Percentiles rank a stretch among this genome's conserved stretches.
phyloP scores from a whole-genome alignment of 2,113 vertebrate genomes.

The Brachypteracias leptosomus region DNA sequence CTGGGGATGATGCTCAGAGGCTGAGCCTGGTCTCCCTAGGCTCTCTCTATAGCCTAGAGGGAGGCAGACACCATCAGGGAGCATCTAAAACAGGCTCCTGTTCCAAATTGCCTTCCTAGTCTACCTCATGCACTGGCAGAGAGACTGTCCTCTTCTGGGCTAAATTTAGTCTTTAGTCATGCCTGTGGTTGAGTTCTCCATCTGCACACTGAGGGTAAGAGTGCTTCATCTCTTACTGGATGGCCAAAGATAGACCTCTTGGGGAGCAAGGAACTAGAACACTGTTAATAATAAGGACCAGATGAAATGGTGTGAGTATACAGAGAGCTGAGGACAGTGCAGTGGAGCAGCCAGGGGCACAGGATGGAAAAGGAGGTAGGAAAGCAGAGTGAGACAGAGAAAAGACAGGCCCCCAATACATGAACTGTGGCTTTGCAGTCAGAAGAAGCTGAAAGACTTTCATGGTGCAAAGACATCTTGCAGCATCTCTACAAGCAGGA shows the following conservation, averaged over 20 bases:
- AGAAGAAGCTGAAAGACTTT: background rate
- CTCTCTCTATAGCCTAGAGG: background rate
- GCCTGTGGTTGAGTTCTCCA: background rate
- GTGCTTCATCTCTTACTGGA: background rate
- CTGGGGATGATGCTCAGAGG: background rate
- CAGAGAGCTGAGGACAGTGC: background rate
- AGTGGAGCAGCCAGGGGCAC: background rate
- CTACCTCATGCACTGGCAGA: background rate
- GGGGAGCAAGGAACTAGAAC: background rate
- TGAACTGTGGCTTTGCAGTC: background rate
- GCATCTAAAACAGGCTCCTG: background rate
- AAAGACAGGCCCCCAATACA: background rate
- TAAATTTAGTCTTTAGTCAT: background rate
- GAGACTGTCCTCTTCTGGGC: background rate
- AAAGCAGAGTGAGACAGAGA: accelerated
- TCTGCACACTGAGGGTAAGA: background rate
- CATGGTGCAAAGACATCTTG: background rate
- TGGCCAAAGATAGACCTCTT: background rate
- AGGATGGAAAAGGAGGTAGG: background rate
- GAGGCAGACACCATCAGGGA: background rate
- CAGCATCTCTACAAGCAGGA: background rate
- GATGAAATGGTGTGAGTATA: background rate
- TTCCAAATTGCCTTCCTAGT: background rate
- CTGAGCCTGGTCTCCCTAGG: background rate
- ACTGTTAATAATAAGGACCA: background rate